phyloP scores from a whole-genome alignment of 2,113 vertebrate species.

The Xiphorhynchus elegans region DNA sequence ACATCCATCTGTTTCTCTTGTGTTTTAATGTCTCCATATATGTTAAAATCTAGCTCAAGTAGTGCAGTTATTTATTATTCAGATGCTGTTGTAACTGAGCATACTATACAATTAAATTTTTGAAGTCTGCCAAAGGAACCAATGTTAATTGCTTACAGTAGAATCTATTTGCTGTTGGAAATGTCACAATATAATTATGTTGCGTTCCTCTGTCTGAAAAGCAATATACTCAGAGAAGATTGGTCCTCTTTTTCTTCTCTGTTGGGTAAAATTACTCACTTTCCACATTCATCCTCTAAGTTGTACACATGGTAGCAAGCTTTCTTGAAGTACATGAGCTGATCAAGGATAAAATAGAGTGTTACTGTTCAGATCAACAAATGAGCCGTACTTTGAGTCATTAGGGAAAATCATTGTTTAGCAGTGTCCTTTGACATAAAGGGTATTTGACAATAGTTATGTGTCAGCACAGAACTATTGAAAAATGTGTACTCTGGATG shows the following conservation, averaged over 20 bases:
- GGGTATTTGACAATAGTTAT: not conserved
- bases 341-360: not conserved
- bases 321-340: constrained; percentile 18
- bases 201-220: constrained; percentile 67
- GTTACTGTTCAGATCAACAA: not conserved
- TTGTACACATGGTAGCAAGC: not conserved
- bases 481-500: not conserved
- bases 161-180: constrained; percentile 74
- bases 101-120: constrained; percentile 63
- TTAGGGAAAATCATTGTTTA: not conserved
- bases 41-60: not conserved
- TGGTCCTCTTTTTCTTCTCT: constrained; percentile 23
- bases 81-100: constrained; percentile 43
- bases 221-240: constrained; percentile 65
- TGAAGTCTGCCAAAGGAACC: constrained; percentile 69
- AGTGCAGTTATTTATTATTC: constrained; percentile 50
- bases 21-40: not conserved
- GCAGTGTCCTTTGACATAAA: not conserved
- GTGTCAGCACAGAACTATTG: not conserved
- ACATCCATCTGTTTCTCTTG: not conserved
- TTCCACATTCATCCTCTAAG: not conserved
- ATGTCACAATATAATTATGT: constrained; percentile 76
- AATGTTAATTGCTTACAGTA: constrained; percentile 72
- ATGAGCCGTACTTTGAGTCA: not conserved
- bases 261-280: not conserved